A percentile compares a stretch with the other conserved stretches of the same genome.
Conservation (phyloP, 2,113 vertebrate genomes). For the Caracal caracal region DNA sequence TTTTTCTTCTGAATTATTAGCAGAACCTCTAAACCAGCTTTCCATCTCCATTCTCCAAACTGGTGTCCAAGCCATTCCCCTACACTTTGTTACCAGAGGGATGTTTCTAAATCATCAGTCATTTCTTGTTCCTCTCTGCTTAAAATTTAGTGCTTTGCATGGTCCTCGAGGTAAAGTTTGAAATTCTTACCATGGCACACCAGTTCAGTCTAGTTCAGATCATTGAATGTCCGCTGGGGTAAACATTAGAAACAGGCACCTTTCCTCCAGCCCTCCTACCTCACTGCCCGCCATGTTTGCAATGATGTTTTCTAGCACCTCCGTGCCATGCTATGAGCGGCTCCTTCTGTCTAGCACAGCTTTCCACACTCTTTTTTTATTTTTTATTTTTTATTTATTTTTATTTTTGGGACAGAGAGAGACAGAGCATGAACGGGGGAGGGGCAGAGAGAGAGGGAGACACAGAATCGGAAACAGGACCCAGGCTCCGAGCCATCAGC, state of each 20-base stretch:
- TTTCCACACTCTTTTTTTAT: background rate
- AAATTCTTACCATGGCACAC: background rate
- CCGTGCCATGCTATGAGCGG: background rate
- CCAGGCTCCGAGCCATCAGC: no score
- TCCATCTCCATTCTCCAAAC: background rate
- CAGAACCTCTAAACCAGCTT: background rate
- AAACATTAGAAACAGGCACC: background rate
- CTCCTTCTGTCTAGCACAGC: background rate
- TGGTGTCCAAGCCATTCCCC: background rate
- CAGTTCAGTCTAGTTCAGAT: background rate
- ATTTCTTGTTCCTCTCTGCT: background rate
- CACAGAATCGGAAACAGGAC: no score
- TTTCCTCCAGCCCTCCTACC: background rate
- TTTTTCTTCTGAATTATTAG: slow-evolving; percentile 16
- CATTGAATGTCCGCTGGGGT: background rate
- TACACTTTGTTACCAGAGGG: background rate
- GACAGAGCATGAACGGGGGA: no score
- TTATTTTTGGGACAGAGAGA: no score
- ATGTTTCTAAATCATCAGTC: background rate
- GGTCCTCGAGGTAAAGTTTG: background rate
- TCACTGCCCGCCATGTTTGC: background rate
- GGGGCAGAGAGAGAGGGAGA: no score
- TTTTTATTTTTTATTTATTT: no score
- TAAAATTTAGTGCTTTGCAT: background rate
- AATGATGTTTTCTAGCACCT: background rate